Evolutionary conservation across 2,113 vertebrate species (phyloP).

Genomic region (Numida meleagris): DNA sequence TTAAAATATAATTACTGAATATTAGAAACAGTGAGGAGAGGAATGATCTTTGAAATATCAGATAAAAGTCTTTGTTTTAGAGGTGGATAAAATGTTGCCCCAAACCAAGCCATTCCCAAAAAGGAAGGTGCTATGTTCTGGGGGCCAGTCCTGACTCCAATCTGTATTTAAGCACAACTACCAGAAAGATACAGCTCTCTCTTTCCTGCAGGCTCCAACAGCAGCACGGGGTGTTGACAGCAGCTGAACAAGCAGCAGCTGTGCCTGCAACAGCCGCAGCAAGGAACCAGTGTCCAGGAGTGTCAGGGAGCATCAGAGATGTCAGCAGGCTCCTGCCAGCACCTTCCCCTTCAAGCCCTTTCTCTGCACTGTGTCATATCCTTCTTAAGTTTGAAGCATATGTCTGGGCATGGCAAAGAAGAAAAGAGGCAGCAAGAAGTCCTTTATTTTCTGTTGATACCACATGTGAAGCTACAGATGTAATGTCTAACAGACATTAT

Average conservation of each 20-base stretch:
- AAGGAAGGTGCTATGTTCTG: neutral
- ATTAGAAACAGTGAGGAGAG: neutral
- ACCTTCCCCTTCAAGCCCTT: neutral
- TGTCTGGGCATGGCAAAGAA: neutral
- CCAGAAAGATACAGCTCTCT: neutral
- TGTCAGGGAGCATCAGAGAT: constrained; percentile 49
- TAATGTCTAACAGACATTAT: neutral
- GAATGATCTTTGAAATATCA: neutral
- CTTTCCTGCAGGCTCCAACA: neutral
- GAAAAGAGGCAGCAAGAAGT: neutral
- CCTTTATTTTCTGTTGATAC: neutral
- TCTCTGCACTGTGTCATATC: neutral
- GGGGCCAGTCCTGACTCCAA: neutral
- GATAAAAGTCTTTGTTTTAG: neutral
- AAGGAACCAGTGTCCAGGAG: neutral
- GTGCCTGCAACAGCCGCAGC: neutral
- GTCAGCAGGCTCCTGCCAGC: constrained; percentile 36
- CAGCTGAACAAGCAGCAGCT: constrained; percentile 9
- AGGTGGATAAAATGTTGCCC: neutral
- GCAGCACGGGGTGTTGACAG: constrained; percentile 24
- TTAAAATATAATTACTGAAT: constrained; percentile 16
- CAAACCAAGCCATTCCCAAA: neutral
- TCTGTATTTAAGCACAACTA: neutral
- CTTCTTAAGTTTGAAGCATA: neutral
- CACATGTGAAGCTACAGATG: neutral